These are phyloP conservation scores for Pogona vitticeps DNA, from an alignment of 2,113 vertebrate genomes.

Conservation along the genomic window DNA sequence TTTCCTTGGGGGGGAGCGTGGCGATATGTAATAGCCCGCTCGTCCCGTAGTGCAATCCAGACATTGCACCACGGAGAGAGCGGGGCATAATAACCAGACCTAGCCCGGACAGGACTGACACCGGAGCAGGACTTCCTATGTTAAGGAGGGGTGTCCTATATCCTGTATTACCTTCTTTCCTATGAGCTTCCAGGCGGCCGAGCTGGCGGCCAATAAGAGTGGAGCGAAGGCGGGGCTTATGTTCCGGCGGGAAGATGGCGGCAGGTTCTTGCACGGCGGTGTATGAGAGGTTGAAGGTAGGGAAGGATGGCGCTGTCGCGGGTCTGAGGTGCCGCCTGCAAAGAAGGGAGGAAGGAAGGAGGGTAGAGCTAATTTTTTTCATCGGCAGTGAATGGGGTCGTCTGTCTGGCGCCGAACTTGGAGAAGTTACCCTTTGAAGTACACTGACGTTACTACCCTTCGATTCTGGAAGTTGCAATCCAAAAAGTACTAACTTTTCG, in stretches of 20 bases:
- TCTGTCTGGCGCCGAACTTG: not conserved
- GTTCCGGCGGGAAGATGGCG: constrained; percentile 30
- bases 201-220: not conserved
- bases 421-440: not conserved
- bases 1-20: not conserved
- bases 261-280: not conserved
- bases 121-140: too few species aligned
- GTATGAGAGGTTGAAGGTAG: constrained; percentile 1
- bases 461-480: not conserved
- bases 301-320: not conserved
- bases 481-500: not conserved
- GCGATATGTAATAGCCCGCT: not conserved
- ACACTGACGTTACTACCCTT: too few species aligned
- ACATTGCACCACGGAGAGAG: too few species aligned
- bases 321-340: not conserved
- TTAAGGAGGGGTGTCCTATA: too few species aligned
- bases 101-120: too few species aligned
- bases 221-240: not conserved
- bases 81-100: too few species aligned
- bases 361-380: not conserved
- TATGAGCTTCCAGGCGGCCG: not conserved
- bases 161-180: not conserved
- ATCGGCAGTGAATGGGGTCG: not conserved
- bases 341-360: too few species aligned
- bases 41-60: too few species aligned